Evolutionary conservation across 23 tunicate genomes (phyloP).

Genomic region (Botrylloides violaceus): DNA sequence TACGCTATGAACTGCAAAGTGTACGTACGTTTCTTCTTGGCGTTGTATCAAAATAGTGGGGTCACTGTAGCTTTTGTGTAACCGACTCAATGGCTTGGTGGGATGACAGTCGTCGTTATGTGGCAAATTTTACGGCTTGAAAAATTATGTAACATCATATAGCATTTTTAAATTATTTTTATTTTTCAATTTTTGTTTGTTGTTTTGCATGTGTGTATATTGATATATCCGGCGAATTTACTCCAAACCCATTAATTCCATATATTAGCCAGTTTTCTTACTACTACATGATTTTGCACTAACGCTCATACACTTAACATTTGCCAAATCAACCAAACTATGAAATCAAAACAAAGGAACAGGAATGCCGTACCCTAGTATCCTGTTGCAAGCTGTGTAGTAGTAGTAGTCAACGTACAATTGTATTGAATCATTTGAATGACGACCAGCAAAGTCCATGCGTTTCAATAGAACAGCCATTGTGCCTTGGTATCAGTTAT

Average conservation of each 20-base stretch:
- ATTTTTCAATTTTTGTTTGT: neutral
- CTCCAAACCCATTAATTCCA: neutral
- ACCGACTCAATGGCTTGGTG: neutral
- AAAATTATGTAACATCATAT: slow-evolving; percentile 1
- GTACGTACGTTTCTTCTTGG: neutral
- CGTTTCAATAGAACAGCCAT: no score
- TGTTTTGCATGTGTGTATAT: neutral
- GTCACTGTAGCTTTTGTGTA: slow-evolving; percentile 1
- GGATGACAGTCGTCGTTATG: neutral
- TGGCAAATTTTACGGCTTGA: neutral
- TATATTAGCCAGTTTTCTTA: slow-evolving; percentile 4
- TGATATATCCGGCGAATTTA: neutral
- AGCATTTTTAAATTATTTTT: neutral
- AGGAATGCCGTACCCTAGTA: neutral
- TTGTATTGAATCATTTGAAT: no score
- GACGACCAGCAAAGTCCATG: no score
- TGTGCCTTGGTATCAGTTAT: no score
- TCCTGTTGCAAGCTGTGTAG: neutral
- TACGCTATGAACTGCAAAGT: neutral
- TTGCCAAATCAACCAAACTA: slow-evolving; percentile 16
- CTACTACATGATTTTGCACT: slow-evolving; percentile 24
- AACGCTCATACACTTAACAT: neutral
- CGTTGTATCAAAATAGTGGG: neutral
- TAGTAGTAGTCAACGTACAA: no score
- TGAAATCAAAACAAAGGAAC: neutral